Percentiles rank a stretch among this genome's conserved stretches.
Conservation (phyloP, 2,888 invertebrate genomes). For the Elegia similella region DNA sequence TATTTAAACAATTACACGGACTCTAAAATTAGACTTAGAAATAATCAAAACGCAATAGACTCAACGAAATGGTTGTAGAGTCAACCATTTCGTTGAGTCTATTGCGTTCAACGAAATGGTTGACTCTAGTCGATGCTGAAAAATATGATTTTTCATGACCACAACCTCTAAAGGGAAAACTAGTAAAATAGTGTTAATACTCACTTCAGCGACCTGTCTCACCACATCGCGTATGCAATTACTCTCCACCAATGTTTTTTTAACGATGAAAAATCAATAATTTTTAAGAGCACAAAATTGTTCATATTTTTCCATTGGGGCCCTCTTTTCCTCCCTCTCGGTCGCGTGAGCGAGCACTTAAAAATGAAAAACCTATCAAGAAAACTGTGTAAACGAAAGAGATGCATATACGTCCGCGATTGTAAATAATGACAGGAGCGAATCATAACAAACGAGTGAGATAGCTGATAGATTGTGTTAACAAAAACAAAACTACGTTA, state of each 20-base stretch:
- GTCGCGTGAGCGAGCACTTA: conserved; percentile 62
- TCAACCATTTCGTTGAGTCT: too few species aligned
- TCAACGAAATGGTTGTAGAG: conserved; percentile 62
- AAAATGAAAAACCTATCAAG: conserved; percentile 78
- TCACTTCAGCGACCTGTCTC: conserved; percentile 50
- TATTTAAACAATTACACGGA: conserved; percentile 56
- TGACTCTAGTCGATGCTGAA: conserved; percentile 61
- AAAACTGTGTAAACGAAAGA: conserved; percentile 67
- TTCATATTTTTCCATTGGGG: conserved; percentile 75
- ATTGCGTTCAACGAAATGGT: conserved; percentile 62
- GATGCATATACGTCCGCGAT: conserved; percentile 66
- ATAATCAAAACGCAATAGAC: conserved; percentile 30
- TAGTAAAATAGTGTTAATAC: conserved; percentile 58
- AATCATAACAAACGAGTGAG: conserved; percentile 76
- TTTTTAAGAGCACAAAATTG: conserved; percentile 75
- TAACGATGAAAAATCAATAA: conserved; percentile 79
- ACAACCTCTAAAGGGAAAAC: conserved; percentile 54
- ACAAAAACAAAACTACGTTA: conserved; percentile 58
- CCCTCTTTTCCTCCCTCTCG: conserved; percentile 62
- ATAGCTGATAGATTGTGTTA: conserved; percentile 51
- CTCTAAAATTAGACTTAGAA: conserved; percentile 31
- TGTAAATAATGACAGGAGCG: conserved; percentile 75
- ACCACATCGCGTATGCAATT: conserved; percentile 67
- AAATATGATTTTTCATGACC: conserved; percentile 70
- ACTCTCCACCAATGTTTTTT: conserved; percentile 57